Percentiles rank a stretch among this genome's conserved stretches.
phyloP scores from a whole-genome alignment of 2,888 invertebrate species.

The Myopa testacea region DNA sequence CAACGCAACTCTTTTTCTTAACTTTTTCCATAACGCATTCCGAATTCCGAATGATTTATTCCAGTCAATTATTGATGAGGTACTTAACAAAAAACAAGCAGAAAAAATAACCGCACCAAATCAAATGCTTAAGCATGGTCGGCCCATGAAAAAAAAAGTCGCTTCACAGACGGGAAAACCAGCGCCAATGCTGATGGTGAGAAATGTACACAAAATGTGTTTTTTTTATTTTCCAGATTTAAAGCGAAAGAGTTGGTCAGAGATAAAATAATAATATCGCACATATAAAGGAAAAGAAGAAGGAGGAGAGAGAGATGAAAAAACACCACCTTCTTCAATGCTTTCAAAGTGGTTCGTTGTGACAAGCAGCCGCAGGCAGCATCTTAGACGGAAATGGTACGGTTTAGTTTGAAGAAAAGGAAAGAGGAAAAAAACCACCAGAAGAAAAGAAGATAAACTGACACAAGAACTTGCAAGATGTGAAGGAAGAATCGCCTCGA shows the following conservation, averaged over 20 bases:
- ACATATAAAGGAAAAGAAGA: not conserved
- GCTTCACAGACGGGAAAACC: constrained; percentile 45
- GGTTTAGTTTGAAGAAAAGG: not conserved
- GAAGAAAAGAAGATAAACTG: not conserved
- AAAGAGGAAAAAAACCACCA: not conserved
- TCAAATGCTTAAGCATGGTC: constrained; percentile 15
- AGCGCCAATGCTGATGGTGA: not conserved
- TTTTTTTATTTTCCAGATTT: too few species aligned
- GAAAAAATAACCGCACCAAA: constrained; percentile 6
- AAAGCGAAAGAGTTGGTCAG: not conserved
- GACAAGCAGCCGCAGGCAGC: constrained; percentile 33
- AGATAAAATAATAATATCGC: not conserved
- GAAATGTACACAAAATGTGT: too few species aligned
- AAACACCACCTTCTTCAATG: not conserved
- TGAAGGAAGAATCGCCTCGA: too few species aligned
- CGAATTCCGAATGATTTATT: constrained; percentile 56
- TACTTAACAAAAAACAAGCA: constrained; percentile 13
- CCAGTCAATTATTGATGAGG: constrained; percentile 45
- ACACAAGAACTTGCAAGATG: not conserved
- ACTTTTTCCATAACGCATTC: too few species aligned
- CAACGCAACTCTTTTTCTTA: not conserved
- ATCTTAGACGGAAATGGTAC: constrained; percentile 28
- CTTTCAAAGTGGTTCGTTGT: not conserved
- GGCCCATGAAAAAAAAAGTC: not conserved
- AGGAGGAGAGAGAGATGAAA: not conserved